Conservation (phyloP, 1,140 invertebrate genomes). For the Aphaenogaster rudis region DNA sequence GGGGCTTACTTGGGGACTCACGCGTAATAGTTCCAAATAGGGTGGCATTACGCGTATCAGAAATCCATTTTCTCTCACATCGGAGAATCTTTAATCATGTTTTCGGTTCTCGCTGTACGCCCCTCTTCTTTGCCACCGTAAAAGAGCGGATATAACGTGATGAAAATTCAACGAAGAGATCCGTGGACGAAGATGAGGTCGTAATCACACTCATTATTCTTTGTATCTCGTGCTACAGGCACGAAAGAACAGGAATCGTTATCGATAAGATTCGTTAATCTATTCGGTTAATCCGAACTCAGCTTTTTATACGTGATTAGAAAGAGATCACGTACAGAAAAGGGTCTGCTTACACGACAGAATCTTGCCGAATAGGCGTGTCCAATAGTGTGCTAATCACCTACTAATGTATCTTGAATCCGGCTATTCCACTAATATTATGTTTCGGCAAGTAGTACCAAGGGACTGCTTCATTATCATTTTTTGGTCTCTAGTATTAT, state of each 20-base stretch:
- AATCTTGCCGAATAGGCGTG: slow-evolving; percentile 67
- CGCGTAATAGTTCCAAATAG: slow-evolving; percentile 84
- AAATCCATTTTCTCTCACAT: slow-evolving; percentile 83
- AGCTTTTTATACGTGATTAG: background rate
- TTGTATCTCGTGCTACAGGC: background rate
- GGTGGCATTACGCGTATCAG: slow-evolving; percentile 83
- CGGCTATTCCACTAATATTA: slow-evolving; percentile 66
- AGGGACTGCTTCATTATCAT: slow-evolving; percentile 70
- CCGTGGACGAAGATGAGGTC: background rate
- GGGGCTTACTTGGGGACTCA: slow-evolving; percentile 80
- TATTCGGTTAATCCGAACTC: background rate
- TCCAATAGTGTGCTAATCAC: slow-evolving; percentile 78
- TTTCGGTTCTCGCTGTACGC: slow-evolving; percentile 71
- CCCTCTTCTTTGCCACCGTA: slow-evolving; percentile 60
- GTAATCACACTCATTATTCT: background rate
- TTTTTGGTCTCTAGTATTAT: slow-evolving; percentile 37
- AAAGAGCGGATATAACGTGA: slow-evolving; percentile 51
- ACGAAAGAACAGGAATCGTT: background rate
- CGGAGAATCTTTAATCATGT: slow-evolving; percentile 83
- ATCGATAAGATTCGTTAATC: background rate
- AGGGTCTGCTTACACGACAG: slow-evolving; percentile 65
- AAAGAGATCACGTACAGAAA: slow-evolving; percentile 24
- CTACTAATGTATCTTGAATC: slow-evolving; percentile 73
- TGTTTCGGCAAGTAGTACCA: slow-evolving; percentile 41
- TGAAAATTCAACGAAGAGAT: slow-evolving; percentile 48